These are phyloP conservation scores for Propithecus deckenii DNA, from an alignment of 2,797 vertebrate species.

Conservation along the genomic window DNA sequence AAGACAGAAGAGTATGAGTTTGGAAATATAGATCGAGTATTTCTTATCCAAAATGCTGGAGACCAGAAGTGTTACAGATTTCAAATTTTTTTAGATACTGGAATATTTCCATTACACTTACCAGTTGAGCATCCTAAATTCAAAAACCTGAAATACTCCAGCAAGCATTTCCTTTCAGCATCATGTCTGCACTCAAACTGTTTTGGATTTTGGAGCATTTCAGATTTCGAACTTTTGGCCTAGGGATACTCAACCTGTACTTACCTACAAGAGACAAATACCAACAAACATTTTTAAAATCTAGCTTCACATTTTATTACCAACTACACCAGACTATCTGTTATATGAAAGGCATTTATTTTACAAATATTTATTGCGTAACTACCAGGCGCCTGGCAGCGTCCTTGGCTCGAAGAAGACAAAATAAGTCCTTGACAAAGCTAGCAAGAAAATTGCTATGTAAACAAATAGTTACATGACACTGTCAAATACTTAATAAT, in stretches of 20 bases:
- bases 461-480: neutral
- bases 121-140: neutral
- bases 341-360: neutral
- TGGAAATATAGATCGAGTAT: neutral
- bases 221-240: neutral
- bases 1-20: neutral
- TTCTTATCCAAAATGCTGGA: neutral
- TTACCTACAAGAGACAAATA: neutral
- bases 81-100: neutral
- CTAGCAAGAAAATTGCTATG: neutral
- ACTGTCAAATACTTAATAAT: rapidly evolving
- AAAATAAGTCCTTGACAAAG: neutral
- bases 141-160: neutral
- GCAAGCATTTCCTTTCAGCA: neutral
- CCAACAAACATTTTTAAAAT: neutral
- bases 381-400: neutral
- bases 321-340: neutral
- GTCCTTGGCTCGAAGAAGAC: neutral
- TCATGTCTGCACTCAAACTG: neutral
- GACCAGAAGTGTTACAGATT: neutral
- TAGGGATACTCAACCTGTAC: neutral
- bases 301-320: neutral
- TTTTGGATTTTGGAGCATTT: neutral
- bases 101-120: neutral
- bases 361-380: neutral